These are phyloP conservation scores for Oxycera nigricornis DNA, from an alignment of 2,888 invertebrate species.

Conservation along the genomic window DNA sequence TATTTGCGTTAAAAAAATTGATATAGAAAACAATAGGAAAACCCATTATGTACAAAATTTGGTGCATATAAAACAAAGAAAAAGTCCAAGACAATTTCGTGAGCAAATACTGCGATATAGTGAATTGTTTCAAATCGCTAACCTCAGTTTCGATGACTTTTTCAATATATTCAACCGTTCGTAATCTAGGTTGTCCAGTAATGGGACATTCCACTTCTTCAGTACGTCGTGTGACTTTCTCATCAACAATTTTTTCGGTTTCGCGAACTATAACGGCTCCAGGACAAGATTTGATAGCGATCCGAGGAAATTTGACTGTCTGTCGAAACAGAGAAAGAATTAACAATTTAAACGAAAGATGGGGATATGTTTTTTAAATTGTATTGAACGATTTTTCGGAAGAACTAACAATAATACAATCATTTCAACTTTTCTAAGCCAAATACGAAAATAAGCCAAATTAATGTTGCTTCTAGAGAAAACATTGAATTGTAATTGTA, in stretches of 20 bases:
- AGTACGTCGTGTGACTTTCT: slow-evolving; percentile 84
- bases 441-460: no score
- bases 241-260: slow-evolving; percentile 87
- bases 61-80: background rate
- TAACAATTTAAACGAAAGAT: no score
- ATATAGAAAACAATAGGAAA: background rate
- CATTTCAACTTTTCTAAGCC: no score
- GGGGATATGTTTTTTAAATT: no score
- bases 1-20: background rate
- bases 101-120: background rate
- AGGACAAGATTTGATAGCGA: slow-evolving; percentile 86
- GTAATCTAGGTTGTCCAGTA: slow-evolving; percentile 84
- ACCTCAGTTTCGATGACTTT: slow-evolving; percentile 96
- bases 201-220: slow-evolving; percentile 87
- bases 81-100: background rate
- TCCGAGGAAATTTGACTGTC: slow-evolving; percentile 75
- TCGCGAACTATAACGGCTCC: slow-evolving; percentile 85
- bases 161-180: slow-evolving; percentile 93
- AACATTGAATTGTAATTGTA: no score
- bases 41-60: background rate
- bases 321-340: slow-evolving; percentile 50
- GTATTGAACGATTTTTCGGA: no score
- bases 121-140: slow-evolving; percentile 55
- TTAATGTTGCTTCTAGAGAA: no score
- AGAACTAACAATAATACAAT: no score